Conservation (phyloP, 2,113 vertebrate genomes). For the Passer montanus region DNA sequence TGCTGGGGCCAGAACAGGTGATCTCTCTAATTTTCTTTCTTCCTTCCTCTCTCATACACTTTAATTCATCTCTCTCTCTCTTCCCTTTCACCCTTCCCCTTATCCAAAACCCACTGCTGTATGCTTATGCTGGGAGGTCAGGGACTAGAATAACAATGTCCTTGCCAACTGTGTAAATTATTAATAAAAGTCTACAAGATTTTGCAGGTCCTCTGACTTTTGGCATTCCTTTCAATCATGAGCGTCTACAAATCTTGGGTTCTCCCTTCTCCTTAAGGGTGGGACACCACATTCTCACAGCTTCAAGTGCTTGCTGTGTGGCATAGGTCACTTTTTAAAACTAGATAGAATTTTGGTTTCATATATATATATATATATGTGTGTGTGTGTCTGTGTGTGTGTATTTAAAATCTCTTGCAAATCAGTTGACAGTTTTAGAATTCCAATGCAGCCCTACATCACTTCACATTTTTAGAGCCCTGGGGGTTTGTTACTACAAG, state of each 20-base stretch:
- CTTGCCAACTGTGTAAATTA: neutral
- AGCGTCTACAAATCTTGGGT: accelerated
- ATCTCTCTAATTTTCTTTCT: neutral
- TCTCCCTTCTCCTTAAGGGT: neutral
- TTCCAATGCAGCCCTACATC: neutral
- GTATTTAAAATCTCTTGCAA: neutral
- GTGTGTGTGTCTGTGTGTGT: accelerated
- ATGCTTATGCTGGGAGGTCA: neutral
- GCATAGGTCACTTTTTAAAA: neutral
- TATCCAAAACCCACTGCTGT: neutral
- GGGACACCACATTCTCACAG: neutral
- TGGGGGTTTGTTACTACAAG: neutral
- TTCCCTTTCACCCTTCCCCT: neutral
- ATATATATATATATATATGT: neutral
- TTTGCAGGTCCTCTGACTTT: neutral
- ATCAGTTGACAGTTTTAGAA: neutral
- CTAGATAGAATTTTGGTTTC: neutral
- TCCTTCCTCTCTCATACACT: neutral
- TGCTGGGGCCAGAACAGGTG: neutral
- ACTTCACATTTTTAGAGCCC: neutral
- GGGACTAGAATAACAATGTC: neutral
- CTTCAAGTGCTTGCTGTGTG: neutral
- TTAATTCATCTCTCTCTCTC: neutral
- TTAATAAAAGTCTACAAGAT: neutral
- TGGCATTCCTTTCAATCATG: neutral